Conservation (phyloP, 92 coral and sea anemone genomes). For the Scolanthus callimorphus region DNA sequence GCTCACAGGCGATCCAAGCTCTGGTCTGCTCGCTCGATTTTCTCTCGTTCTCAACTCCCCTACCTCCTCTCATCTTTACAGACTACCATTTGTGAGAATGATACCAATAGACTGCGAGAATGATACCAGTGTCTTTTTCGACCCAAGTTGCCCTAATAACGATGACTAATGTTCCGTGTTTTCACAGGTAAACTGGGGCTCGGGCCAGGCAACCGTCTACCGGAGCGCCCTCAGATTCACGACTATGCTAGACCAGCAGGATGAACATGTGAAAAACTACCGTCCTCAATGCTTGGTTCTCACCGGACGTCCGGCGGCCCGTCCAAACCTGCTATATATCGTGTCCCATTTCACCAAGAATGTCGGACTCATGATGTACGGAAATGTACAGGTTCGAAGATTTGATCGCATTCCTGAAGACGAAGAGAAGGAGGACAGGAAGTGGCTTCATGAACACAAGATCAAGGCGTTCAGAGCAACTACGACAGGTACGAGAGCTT, state of each 20-base stretch:
- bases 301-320: slow-evolving; percentile 65
- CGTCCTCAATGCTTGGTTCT: slow-evolving; percentile 96
- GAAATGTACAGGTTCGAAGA: slow-evolving; percentile 43
- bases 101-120: no score
- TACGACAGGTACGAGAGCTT: slow-evolving; percentile 75
- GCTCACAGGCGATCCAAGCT: no score
- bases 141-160: no score
- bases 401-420: slow-evolving; percentile 41
- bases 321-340: slow-evolving; percentile 57
- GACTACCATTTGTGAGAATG: no score
- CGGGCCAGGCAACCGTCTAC: slow-evolving; percentile 91
- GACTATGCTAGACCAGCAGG: slow-evolving; percentile 65
- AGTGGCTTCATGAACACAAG: slow-evolving; percentile 75
- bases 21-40: no score
- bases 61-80: no score
- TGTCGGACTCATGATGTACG: slow-evolving; percentile 90
- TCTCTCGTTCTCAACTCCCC: no score
- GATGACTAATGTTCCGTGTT: no score
- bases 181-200: slow-evolving; percentile 91
- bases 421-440: slow-evolving; percentile 37
- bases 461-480: slow-evolving; percentile 86
- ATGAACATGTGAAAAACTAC: slow-evolving; percentile 95
- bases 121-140: no score
- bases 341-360: slow-evolving; percentile 90
- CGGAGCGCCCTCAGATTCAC: slow-evolving; percentile 76